phyloP scores from a whole-genome alignment of 2,888 invertebrate species.

The Aphodius granarius region DNA sequence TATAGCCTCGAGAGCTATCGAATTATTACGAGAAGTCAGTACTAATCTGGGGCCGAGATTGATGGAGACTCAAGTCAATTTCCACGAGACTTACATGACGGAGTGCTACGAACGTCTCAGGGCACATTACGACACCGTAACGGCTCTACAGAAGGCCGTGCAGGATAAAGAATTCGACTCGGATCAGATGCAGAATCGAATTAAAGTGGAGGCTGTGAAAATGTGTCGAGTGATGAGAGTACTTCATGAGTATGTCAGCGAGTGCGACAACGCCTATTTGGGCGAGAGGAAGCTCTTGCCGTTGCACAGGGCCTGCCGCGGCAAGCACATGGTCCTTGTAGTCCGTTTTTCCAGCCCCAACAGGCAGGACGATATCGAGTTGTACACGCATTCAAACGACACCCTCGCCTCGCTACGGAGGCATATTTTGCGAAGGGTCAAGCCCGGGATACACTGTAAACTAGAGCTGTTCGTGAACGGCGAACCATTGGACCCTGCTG shows the following conservation, averaged over 20 bases:
- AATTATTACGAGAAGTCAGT: conserved; percentile 88
- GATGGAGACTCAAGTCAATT: conserved; percentile 74
- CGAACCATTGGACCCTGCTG: conserved; percentile 82
- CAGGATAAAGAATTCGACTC: conserved; percentile 55
- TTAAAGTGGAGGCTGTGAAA: conserved; percentile 72
- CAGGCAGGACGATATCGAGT: conserved; percentile 86
- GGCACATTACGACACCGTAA: conserved; percentile 82
- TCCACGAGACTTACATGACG: conserved; percentile 90
- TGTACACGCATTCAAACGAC: conserved; percentile 93
- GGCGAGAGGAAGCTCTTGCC: conserved; percentile 90
- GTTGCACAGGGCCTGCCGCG: conserved; percentile 85
- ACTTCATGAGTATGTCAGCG: conserved; percentile 91
- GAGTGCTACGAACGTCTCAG: conserved; percentile 90
- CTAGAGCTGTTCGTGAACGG: conserved; percentile 89
- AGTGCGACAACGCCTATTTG: conserved; percentile 87
- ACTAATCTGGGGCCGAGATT: conserved; percentile 90
- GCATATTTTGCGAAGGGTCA: conserved; percentile 69
- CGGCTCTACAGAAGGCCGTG: conserved; percentile 61
- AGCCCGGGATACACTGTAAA: conserved; percentile 75
- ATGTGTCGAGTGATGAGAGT: conserved; percentile 94
- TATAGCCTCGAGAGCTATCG: conserved; percentile 90
- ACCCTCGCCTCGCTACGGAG: conserved; percentile 85
- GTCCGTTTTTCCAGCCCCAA: conserved; percentile 79
- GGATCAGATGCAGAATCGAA: conserved; percentile 54
- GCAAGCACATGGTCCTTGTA: conserved; percentile 84